Evolutionary conservation across 2,888 invertebrate genomes (phyloP).

Genomic region (Cephus sareptanus): DNA sequence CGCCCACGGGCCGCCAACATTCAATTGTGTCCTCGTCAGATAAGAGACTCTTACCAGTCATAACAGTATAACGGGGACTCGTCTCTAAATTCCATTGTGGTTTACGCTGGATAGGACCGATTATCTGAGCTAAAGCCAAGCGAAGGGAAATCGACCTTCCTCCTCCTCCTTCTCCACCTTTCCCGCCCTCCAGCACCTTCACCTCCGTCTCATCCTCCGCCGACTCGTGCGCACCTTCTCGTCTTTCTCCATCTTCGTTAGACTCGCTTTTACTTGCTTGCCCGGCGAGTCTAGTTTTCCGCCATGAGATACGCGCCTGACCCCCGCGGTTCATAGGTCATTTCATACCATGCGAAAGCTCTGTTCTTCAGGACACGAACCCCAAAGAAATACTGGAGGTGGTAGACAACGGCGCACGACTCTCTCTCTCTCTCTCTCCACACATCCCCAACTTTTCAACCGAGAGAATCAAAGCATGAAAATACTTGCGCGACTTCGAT

Average conservation of each 20-base stretch:
- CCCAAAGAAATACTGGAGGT: neutral
- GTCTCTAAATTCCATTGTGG: slow-evolving; percentile 5
- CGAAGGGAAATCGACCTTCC: slow-evolving; percentile 5
- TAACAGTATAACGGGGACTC: slow-evolving; percentile 3
- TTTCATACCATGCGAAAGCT: neutral
- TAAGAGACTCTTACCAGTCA: slow-evolving; percentile 12
- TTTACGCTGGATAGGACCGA: slow-evolving; percentile 1
- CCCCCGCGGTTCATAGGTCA: neutral
- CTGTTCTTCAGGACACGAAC: neutral
- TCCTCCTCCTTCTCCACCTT: neutral
- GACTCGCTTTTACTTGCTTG: neutral
- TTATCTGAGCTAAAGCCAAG: neutral
- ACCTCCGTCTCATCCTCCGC: neutral
- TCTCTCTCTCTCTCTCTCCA: neutral
- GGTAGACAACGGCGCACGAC: neutral
- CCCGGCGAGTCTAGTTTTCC: neutral
- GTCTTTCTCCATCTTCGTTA: too few species aligned
- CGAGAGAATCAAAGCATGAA: too few species aligned
- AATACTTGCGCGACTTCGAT: too few species aligned
- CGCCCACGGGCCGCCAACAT: slow-evolving; percentile 52
- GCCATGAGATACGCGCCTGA: neutral
- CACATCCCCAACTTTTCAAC: slow-evolving; percentile 8
- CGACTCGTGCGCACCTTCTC: too few species aligned
- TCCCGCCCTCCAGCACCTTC: neutral
- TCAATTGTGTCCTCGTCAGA: slow-evolving; percentile 46